These are phyloP conservation scores for Euwallacea fornicatus DNA, from an alignment of 1,140 invertebrate genomes.

Conservation along the genomic window DNA sequence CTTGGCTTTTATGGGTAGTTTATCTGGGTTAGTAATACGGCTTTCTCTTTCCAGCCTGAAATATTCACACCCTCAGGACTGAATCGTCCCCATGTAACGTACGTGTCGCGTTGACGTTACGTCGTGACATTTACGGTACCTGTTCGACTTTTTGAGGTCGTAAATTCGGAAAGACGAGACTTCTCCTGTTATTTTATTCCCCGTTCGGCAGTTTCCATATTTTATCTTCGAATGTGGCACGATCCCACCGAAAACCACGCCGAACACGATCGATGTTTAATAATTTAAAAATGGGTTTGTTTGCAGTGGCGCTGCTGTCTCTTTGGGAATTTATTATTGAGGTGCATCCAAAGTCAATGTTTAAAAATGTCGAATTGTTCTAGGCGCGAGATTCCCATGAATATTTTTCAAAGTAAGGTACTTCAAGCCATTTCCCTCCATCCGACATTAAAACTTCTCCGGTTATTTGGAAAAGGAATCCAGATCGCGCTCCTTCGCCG, in stretches of 20 bases:
- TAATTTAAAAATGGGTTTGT: slow-evolving; percentile 4
- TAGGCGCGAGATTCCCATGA: no score
- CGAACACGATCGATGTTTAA: slow-evolving; percentile 7
- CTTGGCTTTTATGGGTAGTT: no score
- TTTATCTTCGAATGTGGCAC: slow-evolving; percentile 7
- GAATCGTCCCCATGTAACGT: background rate
- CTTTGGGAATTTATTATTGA: no score
- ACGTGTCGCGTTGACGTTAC: slow-evolving; percentile 6
- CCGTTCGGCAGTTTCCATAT: slow-evolving; percentile 7
- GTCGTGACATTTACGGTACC: background rate
- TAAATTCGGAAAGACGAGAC: slow-evolving; percentile 12
- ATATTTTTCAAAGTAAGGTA: no score
- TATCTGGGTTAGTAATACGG: no score
- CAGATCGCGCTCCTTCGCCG: no score
- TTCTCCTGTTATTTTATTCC: slow-evolving; percentile 9
- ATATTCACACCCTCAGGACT: background rate
- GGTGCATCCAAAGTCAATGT: no score
- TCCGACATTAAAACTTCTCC: no score
- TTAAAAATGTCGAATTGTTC: no score
- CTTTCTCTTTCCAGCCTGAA: background rate
- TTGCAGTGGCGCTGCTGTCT: background rate
- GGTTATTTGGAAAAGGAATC: no score
- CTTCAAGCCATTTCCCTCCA: no score
- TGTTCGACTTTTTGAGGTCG: slow-evolving; percentile 10
- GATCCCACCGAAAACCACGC: background rate